Conservation (phyloP, 2,797 vertebrate species). For the Spinus pinus region DNA sequence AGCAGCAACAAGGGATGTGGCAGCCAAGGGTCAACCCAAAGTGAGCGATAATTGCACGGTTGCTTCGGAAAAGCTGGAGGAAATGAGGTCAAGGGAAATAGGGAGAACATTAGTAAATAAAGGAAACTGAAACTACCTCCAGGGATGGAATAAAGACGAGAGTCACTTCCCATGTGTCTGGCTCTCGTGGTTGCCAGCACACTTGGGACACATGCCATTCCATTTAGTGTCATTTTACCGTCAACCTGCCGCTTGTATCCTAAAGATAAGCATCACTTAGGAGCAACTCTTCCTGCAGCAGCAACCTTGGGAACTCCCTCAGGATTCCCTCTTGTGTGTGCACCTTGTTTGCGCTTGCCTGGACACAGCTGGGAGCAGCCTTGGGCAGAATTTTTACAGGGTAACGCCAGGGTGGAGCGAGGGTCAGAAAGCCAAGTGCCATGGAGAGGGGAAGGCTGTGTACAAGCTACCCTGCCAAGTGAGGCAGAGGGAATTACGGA, state of each 20-base stretch:
- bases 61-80: slow-evolving; percentile 52
- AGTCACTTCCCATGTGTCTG: slow-evolving; percentile 67
- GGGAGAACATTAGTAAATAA: slow-evolving; percentile 67
- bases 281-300: slow-evolving; percentile 51
- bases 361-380: neutral
- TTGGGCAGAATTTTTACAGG: neutral
- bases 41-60: slow-evolving; percentile 31
- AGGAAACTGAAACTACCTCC: slow-evolving; percentile 64
- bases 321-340: slow-evolving; percentile 34
- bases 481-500: slow-evolving; percentile 2
- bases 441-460: neutral
- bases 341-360: neutral
- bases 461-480: neutral
- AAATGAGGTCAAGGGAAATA: slow-evolving; percentile 70
- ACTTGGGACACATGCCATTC: slow-evolving; percentile 57
- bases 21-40: slow-evolving; percentile 35
- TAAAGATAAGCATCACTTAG: slow-evolving; percentile 57
- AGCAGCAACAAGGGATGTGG: neutral
- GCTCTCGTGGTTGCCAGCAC: slow-evolving; percentile 33
- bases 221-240: slow-evolving; percentile 50
- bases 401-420: neutral
- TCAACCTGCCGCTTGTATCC: slow-evolving; percentile 57
- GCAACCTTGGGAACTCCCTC: slow-evolving; percentile 32
- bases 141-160: slow-evolving; percentile 64
- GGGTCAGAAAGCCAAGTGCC: slow-evolving; percentile 27